Percentiles rank a stretch among this genome's conserved stretches.
phyloP scores from a whole-genome alignment of 2,797 vertebrate genomes.

The Ctenopoma kingsleyae region DNA sequence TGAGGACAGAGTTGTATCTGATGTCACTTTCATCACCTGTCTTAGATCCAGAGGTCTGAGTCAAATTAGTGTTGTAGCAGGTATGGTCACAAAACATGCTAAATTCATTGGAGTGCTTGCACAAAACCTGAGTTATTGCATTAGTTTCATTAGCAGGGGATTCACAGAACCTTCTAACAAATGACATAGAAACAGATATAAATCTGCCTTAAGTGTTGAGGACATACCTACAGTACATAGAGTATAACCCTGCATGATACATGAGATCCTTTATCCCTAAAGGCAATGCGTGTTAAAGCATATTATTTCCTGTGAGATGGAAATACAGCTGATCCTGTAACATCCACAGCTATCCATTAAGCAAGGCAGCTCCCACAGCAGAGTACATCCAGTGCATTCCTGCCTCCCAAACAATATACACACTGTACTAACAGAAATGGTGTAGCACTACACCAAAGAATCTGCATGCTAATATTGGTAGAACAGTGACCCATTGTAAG shows the following conservation, averaged over 20 bases:
- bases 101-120: background rate
- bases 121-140: background rate
- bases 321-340: conserved; percentile 35
- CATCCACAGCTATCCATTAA: conserved; percentile 66
- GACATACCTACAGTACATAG: background rate
- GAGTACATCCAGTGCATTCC: conserved; percentile 80
- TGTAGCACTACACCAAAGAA: conserved; percentile 89
- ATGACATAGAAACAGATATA: background rate
- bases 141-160: background rate
- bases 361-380: conserved; percentile 68
- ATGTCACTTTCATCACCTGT: background rate
- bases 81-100: background rate
- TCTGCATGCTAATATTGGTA: conserved; percentile 91
- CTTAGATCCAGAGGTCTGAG: background rate
- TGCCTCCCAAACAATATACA: conserved; percentile 82
- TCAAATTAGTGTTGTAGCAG: background rate
- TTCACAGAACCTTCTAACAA: background rate
- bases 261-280: background rate
- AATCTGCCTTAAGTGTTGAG: background rate
- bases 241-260: background rate
- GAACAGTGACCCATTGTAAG: conserved; percentile 90
- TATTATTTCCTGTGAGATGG: conserved; percentile 21
- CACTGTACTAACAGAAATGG: conserved; percentile 87
- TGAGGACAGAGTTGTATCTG: background rate
- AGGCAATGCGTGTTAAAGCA: background rate